Base-by-base conservation (phyloP, 2,888 invertebrate genomes). In the Selenia dentaria region DNA sequence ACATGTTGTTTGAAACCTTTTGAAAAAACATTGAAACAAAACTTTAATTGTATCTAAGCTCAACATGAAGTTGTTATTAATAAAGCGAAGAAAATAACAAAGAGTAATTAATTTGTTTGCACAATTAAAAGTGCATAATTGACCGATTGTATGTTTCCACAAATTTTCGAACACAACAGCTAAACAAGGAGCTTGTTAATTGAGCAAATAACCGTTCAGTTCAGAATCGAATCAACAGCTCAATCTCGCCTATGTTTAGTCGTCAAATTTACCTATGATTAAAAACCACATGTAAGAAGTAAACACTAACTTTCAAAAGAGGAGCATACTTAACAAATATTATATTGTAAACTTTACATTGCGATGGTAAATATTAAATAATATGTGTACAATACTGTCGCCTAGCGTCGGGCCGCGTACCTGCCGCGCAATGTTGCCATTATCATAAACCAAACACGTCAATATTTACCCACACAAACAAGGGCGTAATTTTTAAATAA, bases 401-500 rank as follows among this genome's bases (percentile, higher is more conserved):
- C 83, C 47, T 87, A 82, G 86, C 76, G 76, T 68, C 67, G 61
- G 64, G 59, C 57, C 45, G 57, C 57, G 74, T 84, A 83, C 85
- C 84, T 84, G 84, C 67, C 77, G 74, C 73, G 78, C 84, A 78
- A 81, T 87, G 88, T 86, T 89, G 84, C 89, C 81, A 91, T 90
- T 91, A 91, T 90, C 89, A 86, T 90, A 89, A 89, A 86, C 88
- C 91, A 91, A 91, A 91, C 85, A 91, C 76, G 84, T 86, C 86
- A 91, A 91, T 91, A 91, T 91, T 91, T 89, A 82, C 79, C 72
- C 79, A 81, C 79, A 88, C 88, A 90, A 90, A 89, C 90, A 90
- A 87, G 88, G 88, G 84, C 73, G 89, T 91, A 90, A 90, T 91
- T 91, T 91, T 91, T 91, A 90, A 91, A 91, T 90, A 90, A 89